A percentile compares a stretch with the other conserved stretches of the same genome.
phyloP scores from a whole-genome alignment of 2,113 vertebrate genomes.

The Scolopax mira region DNA sequence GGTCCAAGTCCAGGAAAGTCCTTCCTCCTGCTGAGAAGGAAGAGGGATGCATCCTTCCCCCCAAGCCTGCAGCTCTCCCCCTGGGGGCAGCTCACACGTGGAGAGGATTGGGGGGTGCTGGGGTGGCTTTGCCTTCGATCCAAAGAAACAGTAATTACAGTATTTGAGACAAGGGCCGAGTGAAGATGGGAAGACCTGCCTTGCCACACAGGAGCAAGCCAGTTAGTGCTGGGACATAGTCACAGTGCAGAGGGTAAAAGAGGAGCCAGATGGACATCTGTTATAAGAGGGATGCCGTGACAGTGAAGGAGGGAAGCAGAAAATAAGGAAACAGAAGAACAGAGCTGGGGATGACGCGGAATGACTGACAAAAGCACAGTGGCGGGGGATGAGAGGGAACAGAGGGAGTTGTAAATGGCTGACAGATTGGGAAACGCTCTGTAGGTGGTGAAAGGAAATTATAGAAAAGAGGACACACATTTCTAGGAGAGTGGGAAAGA shows the following conservation, averaged over 20 bases:
- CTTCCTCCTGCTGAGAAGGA: neutral
- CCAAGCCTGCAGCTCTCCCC: neutral
- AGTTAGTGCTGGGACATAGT: neutral
- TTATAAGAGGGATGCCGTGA: neutral
- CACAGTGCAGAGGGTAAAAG: neutral
- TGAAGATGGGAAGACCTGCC: neutral
- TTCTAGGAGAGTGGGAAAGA: neutral
- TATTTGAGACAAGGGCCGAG: neutral
- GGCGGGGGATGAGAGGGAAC: slow-evolving; percentile 15
- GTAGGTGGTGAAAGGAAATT: slow-evolving; percentile 44
- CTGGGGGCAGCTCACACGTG: neutral
- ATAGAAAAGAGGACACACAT: slow-evolving; percentile 12
- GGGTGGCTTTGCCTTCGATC: neutral
- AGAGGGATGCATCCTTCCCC: neutral
- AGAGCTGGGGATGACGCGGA: neutral
- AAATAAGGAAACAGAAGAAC: neutral
- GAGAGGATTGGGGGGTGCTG: neutral
- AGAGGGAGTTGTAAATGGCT: slow-evolving; percentile 37
- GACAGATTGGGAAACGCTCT: slow-evolving; percentile 15
- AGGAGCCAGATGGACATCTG: neutral
- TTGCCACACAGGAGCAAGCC: neutral
- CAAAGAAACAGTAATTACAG: neutral
- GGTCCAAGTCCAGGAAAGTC: neutral
- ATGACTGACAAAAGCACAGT: slow-evolving; percentile 54
- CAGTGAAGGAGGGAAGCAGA: neutral